Conservation (phyloP, 2,888 invertebrate genomes). For the Escarpia spicata region DNA sequence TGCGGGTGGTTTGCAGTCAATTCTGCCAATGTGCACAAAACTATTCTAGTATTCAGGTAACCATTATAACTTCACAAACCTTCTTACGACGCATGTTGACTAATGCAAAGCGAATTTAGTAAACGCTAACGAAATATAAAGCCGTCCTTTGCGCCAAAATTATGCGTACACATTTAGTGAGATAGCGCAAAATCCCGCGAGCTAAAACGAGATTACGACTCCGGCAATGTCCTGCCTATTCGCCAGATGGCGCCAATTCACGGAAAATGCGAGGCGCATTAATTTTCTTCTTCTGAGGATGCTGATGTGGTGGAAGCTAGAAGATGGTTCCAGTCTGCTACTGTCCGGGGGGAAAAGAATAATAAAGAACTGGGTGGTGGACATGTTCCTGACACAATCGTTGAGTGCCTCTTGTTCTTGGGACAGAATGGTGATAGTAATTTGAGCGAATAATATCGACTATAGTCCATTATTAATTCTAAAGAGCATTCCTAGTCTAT, state of each 20-base stretch:
- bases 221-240: neutral
- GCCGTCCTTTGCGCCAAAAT: neutral
- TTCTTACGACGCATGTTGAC: neutral
- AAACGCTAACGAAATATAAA: neutral
- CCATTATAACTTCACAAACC: neutral
- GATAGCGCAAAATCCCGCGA: neutral
- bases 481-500: too few species aligned
- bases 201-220: neutral
- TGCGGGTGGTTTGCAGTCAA: neutral
- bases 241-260: neutral
- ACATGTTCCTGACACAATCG: too few species aligned
- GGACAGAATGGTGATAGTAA: too few species aligned
- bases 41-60: neutral
- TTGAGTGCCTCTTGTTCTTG: too few species aligned
- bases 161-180: neutral
- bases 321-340: too few species aligned
- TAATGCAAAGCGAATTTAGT: neutral
- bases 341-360: too few species aligned
- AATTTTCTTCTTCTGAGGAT: too few species aligned
- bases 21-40: neutral
- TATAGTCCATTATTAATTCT: too few species aligned
- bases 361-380: too few species aligned
- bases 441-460: too few species aligned
- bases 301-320: too few species aligned
- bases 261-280: neutral